Percentiles rank a stretch among this genome's conserved stretches.
Conservation (phyloP, 2,888 invertebrate genomes). For the Lasioglossum lativentre region DNA sequence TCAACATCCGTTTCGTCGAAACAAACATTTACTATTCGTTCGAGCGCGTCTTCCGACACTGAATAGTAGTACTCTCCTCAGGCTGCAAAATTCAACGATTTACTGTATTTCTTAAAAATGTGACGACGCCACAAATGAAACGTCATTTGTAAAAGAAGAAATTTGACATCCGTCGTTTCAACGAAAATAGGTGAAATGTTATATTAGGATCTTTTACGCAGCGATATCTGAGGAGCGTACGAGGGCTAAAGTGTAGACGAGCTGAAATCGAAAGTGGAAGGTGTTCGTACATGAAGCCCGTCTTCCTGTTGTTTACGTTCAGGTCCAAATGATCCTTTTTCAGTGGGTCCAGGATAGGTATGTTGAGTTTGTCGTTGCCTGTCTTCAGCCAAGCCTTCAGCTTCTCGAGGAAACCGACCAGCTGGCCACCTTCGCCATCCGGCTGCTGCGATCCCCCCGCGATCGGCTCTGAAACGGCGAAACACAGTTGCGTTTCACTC, state of each 20-base stretch:
- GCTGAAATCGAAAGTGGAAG: background rate
- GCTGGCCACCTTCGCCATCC: accelerated
- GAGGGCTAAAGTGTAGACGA: background rate
- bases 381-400: constrained; percentile 53
- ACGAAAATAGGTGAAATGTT: too few relatives aligned
- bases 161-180: too few relatives aligned
- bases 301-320: constrained; percentile 19
- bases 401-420: constrained; percentile 60
- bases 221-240: too few relatives aligned
- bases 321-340: background rate
- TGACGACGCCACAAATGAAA: too few relatives aligned
- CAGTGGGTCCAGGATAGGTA: constrained; percentile 77
- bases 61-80: too few relatives aligned
- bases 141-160: too few relatives aligned
- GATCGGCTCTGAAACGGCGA: background rate
- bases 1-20: too few relatives aligned
- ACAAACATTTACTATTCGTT: too few relatives aligned
- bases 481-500: background rate
- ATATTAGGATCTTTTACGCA: too few relatives aligned
- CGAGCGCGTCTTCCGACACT: too few relatives aligned
- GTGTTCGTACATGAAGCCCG: constrained; percentile 48
- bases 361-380: constrained; percentile 63
- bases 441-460: background rate
- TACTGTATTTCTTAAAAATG: too few relatives aligned
- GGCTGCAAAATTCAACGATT: too few relatives aligned